Conservation (phyloP, 2,113 vertebrate genomes). For the Addax nasomaculatus region DNA sequence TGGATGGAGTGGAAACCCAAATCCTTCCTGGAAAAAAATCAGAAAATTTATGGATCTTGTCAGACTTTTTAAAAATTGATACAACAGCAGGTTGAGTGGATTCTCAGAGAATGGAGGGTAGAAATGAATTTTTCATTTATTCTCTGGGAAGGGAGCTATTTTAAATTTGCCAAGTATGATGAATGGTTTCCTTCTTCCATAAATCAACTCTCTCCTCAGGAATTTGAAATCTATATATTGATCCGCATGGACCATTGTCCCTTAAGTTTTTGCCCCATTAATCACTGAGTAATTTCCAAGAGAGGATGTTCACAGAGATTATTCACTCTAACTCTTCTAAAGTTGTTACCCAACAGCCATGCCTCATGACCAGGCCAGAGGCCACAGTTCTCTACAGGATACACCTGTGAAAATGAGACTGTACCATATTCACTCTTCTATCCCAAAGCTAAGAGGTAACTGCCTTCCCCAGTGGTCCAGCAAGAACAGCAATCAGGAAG, state of each 20-base stretch:
- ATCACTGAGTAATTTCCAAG: slow-evolving; percentile 55
- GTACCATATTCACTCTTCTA: not conserved
- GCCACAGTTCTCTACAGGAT: not conserved
- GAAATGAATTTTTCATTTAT: slow-evolving; percentile 68
- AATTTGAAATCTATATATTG: slow-evolving; percentile 62
- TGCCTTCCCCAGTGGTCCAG: not conserved
- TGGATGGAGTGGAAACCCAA: slow-evolving; percentile 17
- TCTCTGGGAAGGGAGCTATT: slow-evolving; percentile 62
- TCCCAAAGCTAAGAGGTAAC: not conserved
- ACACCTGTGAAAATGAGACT: not conserved
- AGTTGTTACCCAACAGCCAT: not conserved
- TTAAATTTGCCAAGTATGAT: slow-evolving; percentile 61
- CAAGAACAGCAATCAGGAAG: not conserved
- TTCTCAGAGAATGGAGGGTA: not conserved
- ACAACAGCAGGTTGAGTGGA: slow-evolving; percentile 11
- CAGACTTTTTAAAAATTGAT: slow-evolving; percentile 61
- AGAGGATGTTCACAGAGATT: not conserved
- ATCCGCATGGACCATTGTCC: slow-evolving; percentile 40
- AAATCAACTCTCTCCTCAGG: slow-evolving; percentile 55
- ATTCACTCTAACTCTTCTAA: not conserved
- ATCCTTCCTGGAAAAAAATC: slow-evolving; percentile 17
- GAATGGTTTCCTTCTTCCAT: slow-evolving; percentile 55
- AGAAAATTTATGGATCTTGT: slow-evolving; percentile 34
- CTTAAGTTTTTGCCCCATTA: slow-evolving; percentile 47
- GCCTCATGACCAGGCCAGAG: not conserved